Base-by-base conservation (phyloP, 2,797 vertebrate species). In the Cyprinella venusta region DNA sequence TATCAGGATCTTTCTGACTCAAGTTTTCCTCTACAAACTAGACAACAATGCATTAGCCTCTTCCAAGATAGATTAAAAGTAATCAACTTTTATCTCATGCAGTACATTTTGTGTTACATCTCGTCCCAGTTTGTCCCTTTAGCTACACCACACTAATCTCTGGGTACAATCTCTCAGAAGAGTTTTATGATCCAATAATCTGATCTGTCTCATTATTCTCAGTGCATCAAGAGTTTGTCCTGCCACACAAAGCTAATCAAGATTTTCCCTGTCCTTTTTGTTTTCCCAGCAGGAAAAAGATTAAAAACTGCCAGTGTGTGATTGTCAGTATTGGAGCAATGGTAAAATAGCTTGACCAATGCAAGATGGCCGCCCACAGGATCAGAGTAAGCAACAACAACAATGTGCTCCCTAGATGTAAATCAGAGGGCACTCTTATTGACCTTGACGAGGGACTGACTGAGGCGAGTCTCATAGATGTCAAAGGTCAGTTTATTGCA, bases 361-460 rank as follows among this genome's bases (percentile, higher is more conserved):
- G 40, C 52, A 74, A 88, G 80, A 99, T 99, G 98, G 97, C 98
- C 0, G 98, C 97, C 24, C 96, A 99, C 89, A 95, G 97, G 85
- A 99, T 98, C 91, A 94, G 97, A 82, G 96, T 95, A 0, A 96
- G 95, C 15, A 98, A 94, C 93, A 97, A 94, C 92, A 94, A 95
- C 56, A 94, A 93, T 0, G 89, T 95, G 75, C 96, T 99, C 67
- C 97, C 97, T 0, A 96, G 98, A 68, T 99, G 98, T 93, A 96
- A 94, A 90, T 99, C 98, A 0, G 98, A 99, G 91, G 98, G 97
- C 74, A 96, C 97, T 0, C 95, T 99, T 76, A 96, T 98, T 4
- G 97, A 99, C 89, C 92, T 98, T 70, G 86, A 93, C 0, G 96
- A 97, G 19, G 95, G 95, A 26, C 93, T 96, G 30, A 88, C 94